Base-by-base conservation (phyloP, 2,797 vertebrate genomes). In the Rallus crepitans region DNA sequence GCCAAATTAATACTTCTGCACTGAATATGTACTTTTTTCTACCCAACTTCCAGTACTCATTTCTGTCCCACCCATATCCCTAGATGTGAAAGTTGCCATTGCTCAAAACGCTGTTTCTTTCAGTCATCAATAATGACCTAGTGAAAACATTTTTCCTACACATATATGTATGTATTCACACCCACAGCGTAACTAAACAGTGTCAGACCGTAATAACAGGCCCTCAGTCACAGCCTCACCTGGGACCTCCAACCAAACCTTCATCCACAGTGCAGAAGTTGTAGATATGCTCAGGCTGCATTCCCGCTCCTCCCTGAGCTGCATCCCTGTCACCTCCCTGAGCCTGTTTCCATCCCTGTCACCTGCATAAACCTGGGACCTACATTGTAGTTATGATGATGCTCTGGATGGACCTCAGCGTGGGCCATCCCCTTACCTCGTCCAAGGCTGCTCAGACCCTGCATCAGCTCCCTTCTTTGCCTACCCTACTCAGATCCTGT, bases 1-100 rank as follows among this genome's bases (percentile, higher is more conserved):
- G 28, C 25, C 48, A 81, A 77, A 90, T 91, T 68, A 86, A 68
- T 37, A 63, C 33, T 80, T 75, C 53, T 68, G 45, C 45, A 53
- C 35, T 20, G 9, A 63, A 35, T 15, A 42, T 7, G 57, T 9
- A 17, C 11, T 55, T 73, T 37, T 75, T 79, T 31, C 50, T 50
- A 79, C 8, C 12, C 23, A 20, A 19, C 57, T 86, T 59, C 52
- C 82, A 77, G 50, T 24, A 25, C 20, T 40, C 5, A 6, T 88
- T 68, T 69, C n/a, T 88, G 21, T 65, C 35, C 64, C 76, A 65
- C 9, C 6, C 11, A 12, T 11, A 69, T 25, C 24, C 16, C 19
- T 30, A 45, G 13, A 45, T 50, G 50, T 50, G 45, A 45, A 61
- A 53, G 45, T 16, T 40, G 15, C 6, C 50, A 72, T 71, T 37